phyloP scores from a whole-genome alignment of 2,113 vertebrate genomes.

The Potamarius usumacintae region DNA sequence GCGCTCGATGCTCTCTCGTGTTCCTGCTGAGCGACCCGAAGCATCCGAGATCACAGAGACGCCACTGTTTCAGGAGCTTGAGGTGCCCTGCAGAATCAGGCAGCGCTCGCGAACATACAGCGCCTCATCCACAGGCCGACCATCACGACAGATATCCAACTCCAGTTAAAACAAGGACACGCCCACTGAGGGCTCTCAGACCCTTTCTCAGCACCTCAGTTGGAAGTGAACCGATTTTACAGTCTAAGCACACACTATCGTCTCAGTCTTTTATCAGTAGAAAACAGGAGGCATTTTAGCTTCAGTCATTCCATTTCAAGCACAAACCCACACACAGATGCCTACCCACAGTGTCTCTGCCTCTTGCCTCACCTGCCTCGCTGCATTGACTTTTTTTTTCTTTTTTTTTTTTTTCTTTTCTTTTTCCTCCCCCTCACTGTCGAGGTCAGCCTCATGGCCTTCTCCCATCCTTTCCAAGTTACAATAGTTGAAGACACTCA shows the following conservation, averaged over 20 bases:
- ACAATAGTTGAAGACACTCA: slow-evolving; percentile 12
- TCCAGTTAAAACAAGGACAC: slow-evolving; percentile 49
- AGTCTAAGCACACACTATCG: slow-evolving; percentile 9
- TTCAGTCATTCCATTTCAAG: slow-evolving; percentile 21
- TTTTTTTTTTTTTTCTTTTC: neutral
- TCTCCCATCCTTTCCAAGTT: neutral
- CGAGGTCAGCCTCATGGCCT: neutral
- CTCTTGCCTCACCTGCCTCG: slow-evolving; percentile 2
- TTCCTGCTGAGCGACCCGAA: slow-evolving; percentile 85
- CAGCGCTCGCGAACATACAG: slow-evolving; percentile 94
- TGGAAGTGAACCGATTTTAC: neutral
- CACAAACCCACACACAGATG: slow-evolving; percentile 8
- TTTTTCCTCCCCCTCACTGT: neutral
- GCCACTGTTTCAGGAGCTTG: slow-evolving; percentile 87
- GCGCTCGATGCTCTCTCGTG: slow-evolving; percentile 87
- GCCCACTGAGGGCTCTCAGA: neutral
- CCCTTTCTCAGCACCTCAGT: neutral
- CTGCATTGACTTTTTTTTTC: slow-evolving; percentile 5
- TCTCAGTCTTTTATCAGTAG: slow-evolving; percentile 1
- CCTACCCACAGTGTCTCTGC: neutral
- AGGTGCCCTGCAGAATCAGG: slow-evolving; percentile 82
- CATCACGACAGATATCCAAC: slow-evolving; percentile 76
- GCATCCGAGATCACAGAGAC: slow-evolving; percentile 87
- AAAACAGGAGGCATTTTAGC: neutral
- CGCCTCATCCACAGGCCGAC: slow-evolving; percentile 84